Base-by-base conservation (phyloP, 1,140 invertebrate species). In the Aphelinus certus region DNA sequence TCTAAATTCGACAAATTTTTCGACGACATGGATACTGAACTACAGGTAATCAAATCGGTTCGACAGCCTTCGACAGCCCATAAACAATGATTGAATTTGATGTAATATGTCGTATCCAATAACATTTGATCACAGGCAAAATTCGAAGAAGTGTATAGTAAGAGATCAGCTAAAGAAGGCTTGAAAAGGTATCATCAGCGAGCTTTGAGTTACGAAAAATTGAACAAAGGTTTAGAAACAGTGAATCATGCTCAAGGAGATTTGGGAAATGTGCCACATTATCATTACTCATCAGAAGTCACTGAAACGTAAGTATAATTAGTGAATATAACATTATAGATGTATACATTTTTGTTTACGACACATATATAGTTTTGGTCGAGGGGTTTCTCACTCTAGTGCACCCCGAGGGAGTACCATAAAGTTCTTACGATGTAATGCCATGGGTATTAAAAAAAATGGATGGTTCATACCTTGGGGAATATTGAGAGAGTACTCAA, bases 151-250 rank as follows among this genome's bases (percentile, higher is more conserved):
- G 48, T 51, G n/a, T 1, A 45, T 0, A 66, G 43, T 53, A 7
- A 60, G 46, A 26, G 26, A 26, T 49, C 26, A 7, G 47, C 55
- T 9, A 4, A 42, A 51, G 62, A 55, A 0, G 46, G 47, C 58
- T 73, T 66, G 7, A 67, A 73, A 47, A 56, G 66, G 7, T 55
- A 68, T 26, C 62, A 63, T 43, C 57, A 56, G 7, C 73, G 73
- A 48, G 10, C 60, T 3, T 74, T 49, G 7, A 69, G 73, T 26
- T 74, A 74, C 10, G 73, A 74, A 63, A 74, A 69, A 63, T 63
- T 74, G 47, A 69, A 51, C n/a, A 68, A 49, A 49, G 26, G 60
- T 48, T 56, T 70, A 1, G 61, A 75, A 46, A 26, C 2, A 7
- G 45, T 58, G 1, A 69, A 51, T 56, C 67, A 69, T 67, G 60